A percentile compares a stretch with the other conserved stretches of the same genome.
These are phyloP conservation scores for Melanocharis versteri DNA, from an alignment of 2,113 vertebrate genomes.

Conservation along the genomic window DNA sequence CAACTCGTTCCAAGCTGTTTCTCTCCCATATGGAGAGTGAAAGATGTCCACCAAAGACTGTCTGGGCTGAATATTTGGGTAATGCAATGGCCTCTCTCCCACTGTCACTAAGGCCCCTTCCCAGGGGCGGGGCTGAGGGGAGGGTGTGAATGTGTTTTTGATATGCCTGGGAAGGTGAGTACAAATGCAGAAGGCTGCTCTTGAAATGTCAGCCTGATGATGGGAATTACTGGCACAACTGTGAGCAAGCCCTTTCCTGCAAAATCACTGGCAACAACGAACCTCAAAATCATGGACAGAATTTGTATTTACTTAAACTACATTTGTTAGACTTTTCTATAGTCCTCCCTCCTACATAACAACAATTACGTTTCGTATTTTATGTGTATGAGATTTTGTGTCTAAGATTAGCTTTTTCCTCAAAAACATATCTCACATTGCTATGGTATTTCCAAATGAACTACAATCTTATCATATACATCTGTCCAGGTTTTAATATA, in stretches of 20 bases:
- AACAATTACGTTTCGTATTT: neutral
- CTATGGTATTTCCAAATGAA: neutral
- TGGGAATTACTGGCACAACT: neutral
- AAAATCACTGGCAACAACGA: neutral
- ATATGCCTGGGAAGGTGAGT: neutral
- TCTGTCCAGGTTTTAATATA: conserved; percentile 9
- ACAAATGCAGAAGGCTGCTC: neutral
- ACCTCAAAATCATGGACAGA: neutral
- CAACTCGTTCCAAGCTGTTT: neutral
- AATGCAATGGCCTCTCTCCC: neutral
- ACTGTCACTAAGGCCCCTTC: neutral
- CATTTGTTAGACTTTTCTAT: neutral
- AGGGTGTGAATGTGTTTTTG: neutral
- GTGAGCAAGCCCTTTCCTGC: neutral
- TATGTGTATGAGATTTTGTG: neutral
- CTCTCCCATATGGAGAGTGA: rapidly evolving
- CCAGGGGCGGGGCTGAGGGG: rapidly evolving
- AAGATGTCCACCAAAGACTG: neutral
- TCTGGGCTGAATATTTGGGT: neutral
- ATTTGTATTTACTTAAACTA: neutral
- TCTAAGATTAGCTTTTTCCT: neutral
- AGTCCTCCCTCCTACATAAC: neutral
- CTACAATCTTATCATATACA: neutral
- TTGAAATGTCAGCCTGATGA: neutral
- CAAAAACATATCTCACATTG: neutral